These are phyloP conservation scores for Phylloscopus trochiloides DNA, from an alignment of 2,113 vertebrate genomes.

Conservation along the genomic window DNA sequence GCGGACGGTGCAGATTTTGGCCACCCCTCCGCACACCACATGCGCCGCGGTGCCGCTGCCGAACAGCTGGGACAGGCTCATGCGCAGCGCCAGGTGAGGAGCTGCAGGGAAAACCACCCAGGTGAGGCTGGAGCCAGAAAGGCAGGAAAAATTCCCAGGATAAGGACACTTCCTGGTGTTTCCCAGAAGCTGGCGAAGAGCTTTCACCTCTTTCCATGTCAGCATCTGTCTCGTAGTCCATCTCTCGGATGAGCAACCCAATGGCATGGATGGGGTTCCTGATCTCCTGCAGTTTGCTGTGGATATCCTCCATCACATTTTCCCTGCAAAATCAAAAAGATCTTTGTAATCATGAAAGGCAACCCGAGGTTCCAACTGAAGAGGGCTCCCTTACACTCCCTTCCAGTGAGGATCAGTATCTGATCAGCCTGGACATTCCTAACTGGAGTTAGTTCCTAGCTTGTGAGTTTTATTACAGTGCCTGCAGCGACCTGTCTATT, in stretches of 20 bases:
- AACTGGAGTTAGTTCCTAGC: background rate
- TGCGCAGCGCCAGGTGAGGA: constrained; percentile 73
- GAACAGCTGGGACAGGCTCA: constrained; percentile 88
- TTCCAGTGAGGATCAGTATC: background rate
- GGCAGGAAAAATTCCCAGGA: background rate
- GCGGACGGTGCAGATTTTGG: constrained; percentile 81
- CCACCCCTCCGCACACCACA: constrained; percentile 80
- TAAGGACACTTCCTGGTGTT: rapidly evolving
- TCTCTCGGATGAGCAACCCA: constrained; percentile 82
- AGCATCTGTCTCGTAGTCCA: constrained; percentile 89
- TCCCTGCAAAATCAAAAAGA: constrained; percentile 61
- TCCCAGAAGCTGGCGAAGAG: background rate
- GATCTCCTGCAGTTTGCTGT: constrained; percentile 90
- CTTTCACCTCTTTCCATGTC: constrained; percentile 74
- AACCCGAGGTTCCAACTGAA: background rate
- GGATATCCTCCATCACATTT: constrained; percentile 85
- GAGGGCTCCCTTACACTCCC: background rate
- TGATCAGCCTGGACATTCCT: background rate
- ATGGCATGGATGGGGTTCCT: constrained; percentile 84
- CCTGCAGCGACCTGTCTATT: constrained; percentile 13
- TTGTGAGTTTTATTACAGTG: background rate
- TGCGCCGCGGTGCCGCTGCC: constrained; percentile 73
- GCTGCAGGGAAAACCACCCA: constrained; percentile 47
- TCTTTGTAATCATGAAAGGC: rapidly evolving
- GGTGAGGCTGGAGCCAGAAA: background rate